Base-by-base conservation (phyloP, 2,113 vertebrate genomes). In the Cyanoderma ruficeps region DNA sequence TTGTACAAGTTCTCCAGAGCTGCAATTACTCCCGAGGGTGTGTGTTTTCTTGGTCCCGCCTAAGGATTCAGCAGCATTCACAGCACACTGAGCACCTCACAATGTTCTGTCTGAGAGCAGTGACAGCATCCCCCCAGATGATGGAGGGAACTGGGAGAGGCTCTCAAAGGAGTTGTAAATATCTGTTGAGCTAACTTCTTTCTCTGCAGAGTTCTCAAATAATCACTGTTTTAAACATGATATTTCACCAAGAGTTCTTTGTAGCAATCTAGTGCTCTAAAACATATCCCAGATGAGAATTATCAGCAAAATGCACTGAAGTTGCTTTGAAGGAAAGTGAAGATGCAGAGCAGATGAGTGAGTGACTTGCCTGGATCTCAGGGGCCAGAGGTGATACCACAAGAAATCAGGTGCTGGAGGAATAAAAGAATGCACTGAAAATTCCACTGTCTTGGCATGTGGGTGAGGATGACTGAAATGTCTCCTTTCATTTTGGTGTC, bases 71-170 rank as follows among this genome's bases (percentile, higher is more conserved):
- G 28, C 60, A 69, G 46, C n/a, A 49, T 23, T 78, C 2, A 0
- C 12, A 44, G 23, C 8, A 39, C 46, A 23, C 4, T 41, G 52
- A 84, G 56, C 47, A 50, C 27, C 39, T 70, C 56, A 65, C 7
- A 13, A 4, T 31, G 27, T 33, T 61, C 52, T 7, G 2, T 67
- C 52, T 55, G 2, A 3, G 49, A 50, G 69, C 0, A 0, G 39
- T 71, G 28, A 71, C 16, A 86, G 44, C 49, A 86, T 39, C 1
- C 22, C 52, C 41, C 19, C 12, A 20, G 21, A 17, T 21, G 7
- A 19, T 3, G 1, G 19, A 52, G 35, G 52, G 11, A 70, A 28
- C 35, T 72, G 68, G 33, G 39, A 76, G 2, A 56, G 35, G 30
- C 20, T 83, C 24, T 89, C 55, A 53, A 68, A 18, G 42, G 41